phyloP scores from a whole-genome alignment of 2,888 invertebrate genomes.

The Orthosia gracilis region DNA sequence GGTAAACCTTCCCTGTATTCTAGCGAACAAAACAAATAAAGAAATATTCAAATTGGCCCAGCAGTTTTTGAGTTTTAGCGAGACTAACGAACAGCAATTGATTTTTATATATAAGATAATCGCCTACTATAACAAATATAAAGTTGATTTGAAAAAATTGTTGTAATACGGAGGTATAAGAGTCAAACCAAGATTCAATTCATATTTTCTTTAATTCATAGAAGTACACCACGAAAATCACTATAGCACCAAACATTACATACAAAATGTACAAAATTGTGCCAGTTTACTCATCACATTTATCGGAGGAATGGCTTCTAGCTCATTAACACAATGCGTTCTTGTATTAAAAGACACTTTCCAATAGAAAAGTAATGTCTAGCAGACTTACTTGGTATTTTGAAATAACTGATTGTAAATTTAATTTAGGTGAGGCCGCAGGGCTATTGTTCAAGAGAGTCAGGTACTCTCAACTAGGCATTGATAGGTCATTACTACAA shows the following conservation, averaged over 20 bases:
- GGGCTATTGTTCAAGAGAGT: not conserved
- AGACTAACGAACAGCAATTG: no score
- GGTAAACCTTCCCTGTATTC: no score
- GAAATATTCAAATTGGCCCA: no score
- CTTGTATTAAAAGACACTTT: conserved; percentile 31
- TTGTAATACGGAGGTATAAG: not conserved
- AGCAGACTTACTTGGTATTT: conserved; percentile 28
- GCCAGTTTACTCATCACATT: conserved; percentile 76
- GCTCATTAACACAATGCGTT: conserved; percentile 63
- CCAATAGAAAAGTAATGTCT: conserved; percentile 26
- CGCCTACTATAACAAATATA: no score
- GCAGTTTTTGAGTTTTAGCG: no score
- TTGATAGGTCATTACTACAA: not conserved
- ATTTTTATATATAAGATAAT: no score
- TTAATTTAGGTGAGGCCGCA: not conserved
- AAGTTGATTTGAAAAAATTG: no score
- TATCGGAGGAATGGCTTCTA: conserved; percentile 59
- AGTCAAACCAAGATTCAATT: conserved; percentile 42
- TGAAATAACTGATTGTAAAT: conserved; percentile 1
- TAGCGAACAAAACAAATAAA: no score
- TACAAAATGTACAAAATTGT: conserved; percentile 91
- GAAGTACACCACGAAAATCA: conserved; percentile 87
- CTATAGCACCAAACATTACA: conserved; percentile 90
- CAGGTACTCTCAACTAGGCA: not conserved
- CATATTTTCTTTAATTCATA: conserved; percentile 77